Conservation (phyloP, 2,888 invertebrate species). For the Cecidostiba fungosa region DNA sequence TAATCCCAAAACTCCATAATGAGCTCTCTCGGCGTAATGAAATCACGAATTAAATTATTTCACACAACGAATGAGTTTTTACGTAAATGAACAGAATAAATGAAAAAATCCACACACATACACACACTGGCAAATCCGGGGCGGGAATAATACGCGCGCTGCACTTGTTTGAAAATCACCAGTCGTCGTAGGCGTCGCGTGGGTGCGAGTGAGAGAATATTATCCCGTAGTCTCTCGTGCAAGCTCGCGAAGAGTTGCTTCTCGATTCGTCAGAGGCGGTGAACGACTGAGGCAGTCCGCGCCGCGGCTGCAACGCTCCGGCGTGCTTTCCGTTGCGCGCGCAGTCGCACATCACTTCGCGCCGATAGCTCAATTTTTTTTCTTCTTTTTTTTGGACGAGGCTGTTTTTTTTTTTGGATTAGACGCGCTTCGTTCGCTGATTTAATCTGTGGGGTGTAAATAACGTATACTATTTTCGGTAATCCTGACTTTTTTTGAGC, state of each 20-base stretch:
- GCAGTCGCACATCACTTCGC: constrained; percentile 15
- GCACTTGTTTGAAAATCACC: neutral
- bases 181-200: constrained; percentile 17
- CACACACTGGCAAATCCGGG: neutral
- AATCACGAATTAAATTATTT: neutral
- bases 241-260: constrained; percentile 22
- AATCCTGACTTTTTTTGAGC: too few relatives aligned
- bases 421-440: too few relatives aligned
- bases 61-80: too few relatives aligned
- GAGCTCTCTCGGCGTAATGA: neutral
- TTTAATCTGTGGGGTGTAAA: neutral
- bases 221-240: neutral
- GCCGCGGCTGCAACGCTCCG: neutral
- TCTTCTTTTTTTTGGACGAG: neutral
- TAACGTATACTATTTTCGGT: neutral
- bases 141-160: neutral
- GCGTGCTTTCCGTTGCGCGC: constrained; percentile 9
- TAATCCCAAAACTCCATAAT: neutral
- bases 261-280: constrained; percentile 52
- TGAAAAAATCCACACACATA: neutral
- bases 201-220: neutral
- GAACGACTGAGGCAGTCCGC: constrained; percentile 49
- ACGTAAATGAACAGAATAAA: neutral
- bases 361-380: neutral
- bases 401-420: neutral